Conservation (phyloP, 2,888 invertebrate species). For the Archips crataeganus region DNA sequence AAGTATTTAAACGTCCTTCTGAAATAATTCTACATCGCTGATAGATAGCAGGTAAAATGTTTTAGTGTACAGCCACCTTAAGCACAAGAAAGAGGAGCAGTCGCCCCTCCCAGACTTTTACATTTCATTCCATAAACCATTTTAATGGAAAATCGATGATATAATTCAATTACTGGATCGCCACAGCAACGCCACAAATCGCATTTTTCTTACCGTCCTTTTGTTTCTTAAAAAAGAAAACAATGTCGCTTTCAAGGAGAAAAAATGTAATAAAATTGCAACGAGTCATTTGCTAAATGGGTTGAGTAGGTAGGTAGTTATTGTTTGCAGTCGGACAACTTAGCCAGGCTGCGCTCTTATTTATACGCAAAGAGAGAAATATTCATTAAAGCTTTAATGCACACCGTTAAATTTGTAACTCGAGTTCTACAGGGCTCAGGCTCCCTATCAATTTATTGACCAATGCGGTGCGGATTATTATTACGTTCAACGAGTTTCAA, state of each 20-base stretch:
- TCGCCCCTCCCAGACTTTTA: constrained; percentile 76
- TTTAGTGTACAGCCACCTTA: constrained; percentile 28
- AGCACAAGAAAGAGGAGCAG: constrained; percentile 55
- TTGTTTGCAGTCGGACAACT: constrained; percentile 33
- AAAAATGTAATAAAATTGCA: constrained; percentile 69
- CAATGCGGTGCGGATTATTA: neutral
- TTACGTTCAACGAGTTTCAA: neutral
- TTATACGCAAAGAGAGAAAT: constrained; percentile 34
- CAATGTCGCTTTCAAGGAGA: constrained; percentile 64
- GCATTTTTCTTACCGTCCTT: constrained; percentile 56
- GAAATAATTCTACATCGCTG: neutral
- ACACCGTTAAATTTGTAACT: constrained; percentile 20
- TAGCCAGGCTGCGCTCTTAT: constrained; percentile 32
- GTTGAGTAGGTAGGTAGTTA: constrained; percentile 57
- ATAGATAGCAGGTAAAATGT: neutral
- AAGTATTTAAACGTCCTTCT: neutral
- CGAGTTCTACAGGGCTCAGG: constrained; percentile 9
- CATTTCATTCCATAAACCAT: constrained; percentile 84
- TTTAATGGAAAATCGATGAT: constrained; percentile 85
- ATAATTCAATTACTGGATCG: constrained; percentile 82
- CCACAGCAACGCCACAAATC: constrained; percentile 75
- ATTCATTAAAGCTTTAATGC: constrained; percentile 32
- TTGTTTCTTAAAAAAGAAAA: constrained; percentile 67
- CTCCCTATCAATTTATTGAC: neutral
- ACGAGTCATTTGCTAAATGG: constrained; percentile 77